Percentiles rank a stretch among this genome's conserved stretches.
These are phyloP conservation scores for Sericinus montela DNA, from an alignment of 2,888 invertebrate species.

Conservation along the genomic window DNA sequence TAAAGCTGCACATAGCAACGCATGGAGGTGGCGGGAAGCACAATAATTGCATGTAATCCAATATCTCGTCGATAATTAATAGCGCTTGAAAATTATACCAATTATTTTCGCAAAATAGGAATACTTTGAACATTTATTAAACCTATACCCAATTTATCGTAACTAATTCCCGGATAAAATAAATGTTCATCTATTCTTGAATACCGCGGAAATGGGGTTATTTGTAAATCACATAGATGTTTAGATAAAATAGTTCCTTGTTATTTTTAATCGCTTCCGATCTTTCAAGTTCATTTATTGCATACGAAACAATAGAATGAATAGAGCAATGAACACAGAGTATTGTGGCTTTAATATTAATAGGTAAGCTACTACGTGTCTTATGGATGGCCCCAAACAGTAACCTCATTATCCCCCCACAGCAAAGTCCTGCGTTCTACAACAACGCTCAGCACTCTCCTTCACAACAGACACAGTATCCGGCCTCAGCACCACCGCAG, in stretches of 20 bases:
- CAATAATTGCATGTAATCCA: conserved; percentile 46
- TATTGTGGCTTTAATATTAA: background rate
- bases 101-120: conserved; percentile 2
- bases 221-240: conserved; percentile 1
- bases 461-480: conserved; percentile 35
- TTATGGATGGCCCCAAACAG: conserved; percentile 23
- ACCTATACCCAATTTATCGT: background rate
- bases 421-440: conserved; percentile 70
- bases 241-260: background rate
- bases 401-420: conserved; percentile 35
- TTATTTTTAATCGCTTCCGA: background rate
- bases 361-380: background rate
- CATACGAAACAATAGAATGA: too few relatives aligned
- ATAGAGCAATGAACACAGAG: background rate
- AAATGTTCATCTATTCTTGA: conserved; percentile 6
- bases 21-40: conserved; percentile 44
- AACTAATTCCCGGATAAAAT: background rate
- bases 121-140: conserved; percentile 8
- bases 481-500: conserved; percentile 21
- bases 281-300: too few relatives aligned
- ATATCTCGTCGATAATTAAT: conserved; percentile 17
- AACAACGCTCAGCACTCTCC: conserved; percentile 71
- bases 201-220: background rate
- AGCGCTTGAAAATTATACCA: conserved; percentile 16
- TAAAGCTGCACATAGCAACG: conserved; percentile 57